Percentiles rank a stretch among this genome's conserved stretches.
Conservation (phyloP, 2,888 invertebrate genomes). For the Trachelus troglodyta region DNA sequence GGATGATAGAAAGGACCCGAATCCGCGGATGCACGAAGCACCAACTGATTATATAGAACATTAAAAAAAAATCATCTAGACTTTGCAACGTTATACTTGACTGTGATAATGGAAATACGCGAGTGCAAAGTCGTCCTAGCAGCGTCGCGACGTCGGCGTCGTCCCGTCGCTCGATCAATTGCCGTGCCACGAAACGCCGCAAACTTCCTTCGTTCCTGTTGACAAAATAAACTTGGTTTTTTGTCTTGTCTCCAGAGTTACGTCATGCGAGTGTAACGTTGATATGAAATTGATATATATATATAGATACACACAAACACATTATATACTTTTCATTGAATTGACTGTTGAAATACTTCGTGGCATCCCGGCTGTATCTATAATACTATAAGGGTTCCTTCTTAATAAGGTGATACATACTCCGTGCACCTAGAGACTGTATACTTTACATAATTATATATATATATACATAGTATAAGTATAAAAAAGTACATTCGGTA, state of each 20-base stretch:
- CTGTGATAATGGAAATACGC: constrained; percentile 2
- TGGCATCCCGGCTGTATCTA: neutral
- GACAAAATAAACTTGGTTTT: neutral
- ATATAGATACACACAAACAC: no score
- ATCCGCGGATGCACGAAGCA: neutral
- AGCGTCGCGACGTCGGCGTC: neutral
- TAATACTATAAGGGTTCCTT: neutral
- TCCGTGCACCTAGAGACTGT: neutral
- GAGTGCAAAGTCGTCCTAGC: neutral
- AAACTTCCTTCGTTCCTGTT: neutral
- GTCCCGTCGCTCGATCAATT: neutral
- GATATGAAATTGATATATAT: neutral
- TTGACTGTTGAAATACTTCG: neutral
- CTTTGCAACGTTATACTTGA: constrained; percentile 5
- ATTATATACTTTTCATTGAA: neutral
- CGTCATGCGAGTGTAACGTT: neutral
- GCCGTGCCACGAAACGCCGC: neutral
- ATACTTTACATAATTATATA: neutral
- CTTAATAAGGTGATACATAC: neutral
- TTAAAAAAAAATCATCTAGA: neutral
- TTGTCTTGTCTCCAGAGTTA: neutral
- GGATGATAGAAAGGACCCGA: neutral
- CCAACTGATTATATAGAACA: neutral
- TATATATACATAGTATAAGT: neutral
- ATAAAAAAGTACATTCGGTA: neutral